Percentiles rank a stretch among this genome's conserved stretches.
These are phyloP conservation scores for Poecilia latipinna DNA, from an alignment of 2,113 vertebrate genomes.

Conservation along the genomic window DNA sequence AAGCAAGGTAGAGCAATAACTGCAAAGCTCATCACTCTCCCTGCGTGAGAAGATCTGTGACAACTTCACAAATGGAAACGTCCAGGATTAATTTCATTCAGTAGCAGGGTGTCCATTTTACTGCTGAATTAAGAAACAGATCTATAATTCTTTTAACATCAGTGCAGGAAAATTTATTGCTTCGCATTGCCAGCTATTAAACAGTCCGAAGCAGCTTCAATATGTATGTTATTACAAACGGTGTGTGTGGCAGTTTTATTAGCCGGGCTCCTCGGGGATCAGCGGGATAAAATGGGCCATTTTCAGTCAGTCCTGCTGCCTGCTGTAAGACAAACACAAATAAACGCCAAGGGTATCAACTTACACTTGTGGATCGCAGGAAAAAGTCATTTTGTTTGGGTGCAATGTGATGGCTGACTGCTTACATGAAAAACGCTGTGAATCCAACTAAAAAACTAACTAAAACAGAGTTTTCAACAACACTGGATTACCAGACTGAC, in stretches of 20 bases:
- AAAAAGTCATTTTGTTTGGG: conserved; percentile 17
- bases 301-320: conserved; percentile 22
- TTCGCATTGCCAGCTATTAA: conserved; percentile 42
- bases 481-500: neutral
- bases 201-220: conserved; percentile 40
- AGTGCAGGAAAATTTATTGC: conserved; percentile 47
- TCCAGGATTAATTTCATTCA: conserved; percentile 47
- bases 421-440: neutral
- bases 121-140: conserved; percentile 39
- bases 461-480: neutral
- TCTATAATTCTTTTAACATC: conserved; percentile 50
- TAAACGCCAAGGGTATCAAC: neutral
- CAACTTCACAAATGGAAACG: conserved; percentile 26
- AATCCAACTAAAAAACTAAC: neutral
- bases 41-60: conserved; percentile 26
- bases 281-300: conserved; percentile 11
- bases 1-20: neutral
- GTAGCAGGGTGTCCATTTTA: conserved; percentile 45
- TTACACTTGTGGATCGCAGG: neutral
- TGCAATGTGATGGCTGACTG: neutral
- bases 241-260: conserved; percentile 53
- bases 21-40: conserved; percentile 36
- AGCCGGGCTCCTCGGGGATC: conserved; percentile 13
- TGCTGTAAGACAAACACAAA: conserved; percentile 19
- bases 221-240: conserved; percentile 39